phyloP scores from a whole-genome alignment of 2,888 invertebrate genomes.

The Pollenia amentaria region DNA sequence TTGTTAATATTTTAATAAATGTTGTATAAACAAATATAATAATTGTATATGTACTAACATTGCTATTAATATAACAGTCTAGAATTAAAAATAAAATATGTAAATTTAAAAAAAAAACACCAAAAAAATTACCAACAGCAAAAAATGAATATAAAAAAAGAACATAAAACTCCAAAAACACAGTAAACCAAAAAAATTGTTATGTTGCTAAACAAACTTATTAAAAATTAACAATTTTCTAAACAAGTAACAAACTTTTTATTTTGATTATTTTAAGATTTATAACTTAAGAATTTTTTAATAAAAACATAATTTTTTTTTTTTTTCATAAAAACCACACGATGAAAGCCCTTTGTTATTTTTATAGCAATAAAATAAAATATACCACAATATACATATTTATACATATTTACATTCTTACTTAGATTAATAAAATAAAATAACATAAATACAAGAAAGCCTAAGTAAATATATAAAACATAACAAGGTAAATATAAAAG shows the following conservation, averaged over 20 bases:
- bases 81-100: slow-evolving; percentile 27
- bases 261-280: too few species aligned
- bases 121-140: background rate
- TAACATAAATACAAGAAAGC: slow-evolving; percentile 26
- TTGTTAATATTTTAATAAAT: background rate
- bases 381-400: background rate
- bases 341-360: background rate
- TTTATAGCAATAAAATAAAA: slow-evolving; percentile 5
- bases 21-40: background rate
- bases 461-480: slow-evolving; percentile 60
- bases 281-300: too few species aligned
- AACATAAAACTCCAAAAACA: background rate
- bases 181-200: background rate
- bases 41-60: slow-evolving; percentile 10
- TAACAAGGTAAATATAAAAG: slow-evolving; percentile 72
- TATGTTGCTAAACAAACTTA: background rate
- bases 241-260: background rate
- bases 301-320: background rate
- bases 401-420: background rate
- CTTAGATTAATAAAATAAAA: background rate
- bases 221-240: background rate
- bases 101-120: slow-evolving; percentile 6
- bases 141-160: background rate
- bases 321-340: background rate
- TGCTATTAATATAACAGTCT: background rate